A percentile compares a stretch with the other conserved stretches of the same genome.
Evolutionary conservation across 2,888 invertebrate species (phyloP).

Genomic region (Carabus problematicus): DNA sequence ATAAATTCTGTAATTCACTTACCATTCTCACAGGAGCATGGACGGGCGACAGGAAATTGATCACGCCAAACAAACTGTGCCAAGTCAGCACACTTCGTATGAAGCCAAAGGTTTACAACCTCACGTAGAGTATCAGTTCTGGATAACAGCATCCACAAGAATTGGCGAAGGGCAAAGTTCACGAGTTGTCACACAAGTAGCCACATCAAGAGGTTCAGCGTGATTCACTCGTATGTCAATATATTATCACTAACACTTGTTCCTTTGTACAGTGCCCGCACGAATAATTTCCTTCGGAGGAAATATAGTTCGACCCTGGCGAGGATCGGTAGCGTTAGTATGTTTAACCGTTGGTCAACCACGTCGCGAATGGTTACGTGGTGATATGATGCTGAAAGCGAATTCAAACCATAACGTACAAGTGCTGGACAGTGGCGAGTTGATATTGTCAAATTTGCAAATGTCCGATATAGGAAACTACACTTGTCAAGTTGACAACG

Average conservation of each 20-base stretch:
- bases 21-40: conserved; percentile 60
- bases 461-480: conserved; percentile 73
- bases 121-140: conserved; percentile 78
- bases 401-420: conserved; percentile 68
- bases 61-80: conserved; percentile 71
- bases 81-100: conserved; percentile 69
- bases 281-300: conserved; percentile 76
- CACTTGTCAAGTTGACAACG: conserved; percentile 75
- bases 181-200: conserved; percentile 70
- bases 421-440: conserved; percentile 69
- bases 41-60: conserved; percentile 74
- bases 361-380: conserved; percentile 70
- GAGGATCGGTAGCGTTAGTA: conserved; percentile 68
- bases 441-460: conserved; percentile 70
- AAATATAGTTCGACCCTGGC: conserved; percentile 70
- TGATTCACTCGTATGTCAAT: neutral
- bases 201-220: conserved; percentile 64
- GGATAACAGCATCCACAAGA: conserved; percentile 79
- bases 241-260: conserved; percentile 1
- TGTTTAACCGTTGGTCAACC: conserved; percentile 74
- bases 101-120: conserved; percentile 73
- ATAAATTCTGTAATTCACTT: conserved; percentile 1
- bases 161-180: conserved; percentile 81
- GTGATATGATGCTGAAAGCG: conserved; percentile 65
- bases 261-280: conserved; percentile 64